Conservation (phyloP, 2,113 vertebrate species). For the Shinisaurus crocodilurus region DNA sequence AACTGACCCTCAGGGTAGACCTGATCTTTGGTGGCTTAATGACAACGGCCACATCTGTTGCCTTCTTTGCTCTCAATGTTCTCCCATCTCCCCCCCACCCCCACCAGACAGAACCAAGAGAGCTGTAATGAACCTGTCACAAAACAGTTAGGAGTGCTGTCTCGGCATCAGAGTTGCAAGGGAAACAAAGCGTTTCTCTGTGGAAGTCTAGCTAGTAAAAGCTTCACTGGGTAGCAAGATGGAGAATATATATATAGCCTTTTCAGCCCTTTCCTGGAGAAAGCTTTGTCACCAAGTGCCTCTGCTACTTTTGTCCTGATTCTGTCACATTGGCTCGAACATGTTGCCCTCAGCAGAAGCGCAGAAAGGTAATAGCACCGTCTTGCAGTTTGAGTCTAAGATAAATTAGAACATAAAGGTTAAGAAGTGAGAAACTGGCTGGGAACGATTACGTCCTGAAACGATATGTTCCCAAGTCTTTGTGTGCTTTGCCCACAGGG, state of each 20-base stretch:
- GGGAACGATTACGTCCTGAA: not conserved
- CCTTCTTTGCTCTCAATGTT: conserved; percentile 15
- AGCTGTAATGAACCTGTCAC: not conserved
- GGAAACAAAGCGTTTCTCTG: conserved; percentile 26
- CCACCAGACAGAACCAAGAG: conserved; percentile 2
- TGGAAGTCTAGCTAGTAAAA: conserved; percentile 21
- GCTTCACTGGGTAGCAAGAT: not conserved
- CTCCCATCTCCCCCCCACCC: not conserved
- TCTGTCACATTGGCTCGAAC: conserved; percentile 27
- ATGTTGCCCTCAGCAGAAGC: not conserved
- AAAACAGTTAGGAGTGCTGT: not conserved
- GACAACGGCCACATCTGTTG: not conserved
- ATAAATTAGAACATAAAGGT: conserved; percentile 18
- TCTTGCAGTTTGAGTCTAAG: not conserved
- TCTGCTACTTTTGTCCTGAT: conserved; percentile 29
- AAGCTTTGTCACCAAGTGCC: not conserved
- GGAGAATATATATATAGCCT: not conserved
- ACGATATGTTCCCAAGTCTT: not conserved
- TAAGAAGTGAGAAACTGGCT: not conserved
- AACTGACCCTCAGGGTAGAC: not conserved
- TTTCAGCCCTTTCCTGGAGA: conserved; percentile 12
- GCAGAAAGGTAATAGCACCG: conserved; percentile 8
- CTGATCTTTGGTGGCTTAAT: conserved; percentile 36
- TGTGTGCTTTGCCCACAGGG: not conserved
- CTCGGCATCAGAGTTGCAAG: not conserved